These are phyloP conservation scores for Sebastes diploproa DNA, from an alignment of 2,797 vertebrate species.

Conservation along the genomic window DNA sequence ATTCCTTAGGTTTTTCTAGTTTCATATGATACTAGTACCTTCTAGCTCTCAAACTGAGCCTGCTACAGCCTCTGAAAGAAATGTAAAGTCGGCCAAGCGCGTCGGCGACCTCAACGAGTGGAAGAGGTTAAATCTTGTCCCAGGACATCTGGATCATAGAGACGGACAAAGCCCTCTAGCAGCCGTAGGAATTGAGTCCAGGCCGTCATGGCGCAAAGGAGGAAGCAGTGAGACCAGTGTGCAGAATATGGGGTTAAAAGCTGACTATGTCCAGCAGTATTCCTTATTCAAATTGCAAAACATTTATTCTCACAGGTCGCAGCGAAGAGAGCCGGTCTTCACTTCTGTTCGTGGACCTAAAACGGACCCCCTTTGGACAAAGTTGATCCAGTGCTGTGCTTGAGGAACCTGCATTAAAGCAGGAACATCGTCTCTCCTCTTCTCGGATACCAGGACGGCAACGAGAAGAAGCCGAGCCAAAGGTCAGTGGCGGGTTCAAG, in stretches of 20 bases:
- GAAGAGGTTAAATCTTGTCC: background rate
- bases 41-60: too few species aligned
- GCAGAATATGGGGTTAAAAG: too few species aligned
- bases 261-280: too few species aligned
- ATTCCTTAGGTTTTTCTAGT: too few species aligned
- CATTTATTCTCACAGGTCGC: background rate
- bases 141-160: background rate
- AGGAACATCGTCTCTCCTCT: background rate
- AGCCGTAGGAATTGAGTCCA: fast-evolving
- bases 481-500: background rate
- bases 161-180: background rate
- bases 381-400: background rate
- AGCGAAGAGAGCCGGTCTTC: background rate
- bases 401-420: background rate
- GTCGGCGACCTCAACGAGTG: too few species aligned
- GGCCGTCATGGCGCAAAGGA: too few species aligned
- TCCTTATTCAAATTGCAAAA: background rate
- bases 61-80: too few species aligned
- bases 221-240: too few species aligned
- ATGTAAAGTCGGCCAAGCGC: too few species aligned
- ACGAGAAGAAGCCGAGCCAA: background rate
- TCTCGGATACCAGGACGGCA: background rate
- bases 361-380: background rate
- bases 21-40: too few species aligned
- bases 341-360: background rate